Conservation (phyloP, 2,888 invertebrate genomes). For the Cephus pygmeus region DNA sequence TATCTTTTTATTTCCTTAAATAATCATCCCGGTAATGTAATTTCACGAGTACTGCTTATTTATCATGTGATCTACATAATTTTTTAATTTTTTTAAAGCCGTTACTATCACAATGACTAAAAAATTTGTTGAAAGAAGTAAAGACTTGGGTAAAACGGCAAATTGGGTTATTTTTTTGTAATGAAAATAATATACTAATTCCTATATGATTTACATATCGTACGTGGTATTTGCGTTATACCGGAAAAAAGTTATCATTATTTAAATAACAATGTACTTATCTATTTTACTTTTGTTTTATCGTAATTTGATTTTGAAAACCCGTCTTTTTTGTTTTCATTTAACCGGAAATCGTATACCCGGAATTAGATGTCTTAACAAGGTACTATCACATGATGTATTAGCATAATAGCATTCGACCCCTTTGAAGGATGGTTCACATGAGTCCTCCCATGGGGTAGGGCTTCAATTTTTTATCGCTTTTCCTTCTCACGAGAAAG, state of each 20-base stretch:
- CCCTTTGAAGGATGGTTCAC: conserved; percentile 1
- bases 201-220: neutral
- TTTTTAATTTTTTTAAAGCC: neutral
- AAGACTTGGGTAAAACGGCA: neutral
- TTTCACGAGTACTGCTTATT: neutral
- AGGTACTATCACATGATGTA: neutral
- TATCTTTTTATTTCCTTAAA: too few relatives aligned
- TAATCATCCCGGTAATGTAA: neutral
- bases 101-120: neutral
- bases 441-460: conserved; percentile 27
- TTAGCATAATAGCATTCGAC: neutral
- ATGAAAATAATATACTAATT: neutral
- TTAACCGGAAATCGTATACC: neutral
- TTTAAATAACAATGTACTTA: neutral
- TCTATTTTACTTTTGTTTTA: neutral
- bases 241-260: neutral
- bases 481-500: conserved; percentile 50
- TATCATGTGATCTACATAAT: neutral
- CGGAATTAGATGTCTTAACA: neutral
- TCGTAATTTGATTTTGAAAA: neutral
- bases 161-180: neutral
- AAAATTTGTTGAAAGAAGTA: neutral
- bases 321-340: neutral
- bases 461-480: conserved; percentile 39
- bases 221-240: neutral